Percentiles rank a stretch among this genome's conserved stretches.
phyloP scores from a whole-genome alignment of 2,888 invertebrate species.

The Scelioninae gen. 1 region DNA sequence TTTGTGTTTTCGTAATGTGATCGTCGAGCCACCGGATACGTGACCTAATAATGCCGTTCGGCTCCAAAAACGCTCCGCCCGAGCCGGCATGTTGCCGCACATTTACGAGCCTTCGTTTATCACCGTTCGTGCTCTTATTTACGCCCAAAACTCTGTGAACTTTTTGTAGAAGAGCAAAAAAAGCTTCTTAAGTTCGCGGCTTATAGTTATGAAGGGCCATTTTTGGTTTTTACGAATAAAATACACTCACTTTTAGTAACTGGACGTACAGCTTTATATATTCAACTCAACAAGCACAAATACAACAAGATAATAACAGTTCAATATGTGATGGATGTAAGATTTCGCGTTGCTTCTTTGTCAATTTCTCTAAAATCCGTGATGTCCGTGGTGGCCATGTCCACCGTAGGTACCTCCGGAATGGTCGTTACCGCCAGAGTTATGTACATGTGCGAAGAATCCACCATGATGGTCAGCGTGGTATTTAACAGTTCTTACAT shows the following conservation, averaged over 20 bases:
- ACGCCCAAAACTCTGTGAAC: not conserved
- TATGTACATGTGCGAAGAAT: conserved; percentile 82
- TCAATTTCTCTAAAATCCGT: not conserved
- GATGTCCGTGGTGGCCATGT: conserved; percentile 54
- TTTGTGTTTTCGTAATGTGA: conserved; percentile 74
- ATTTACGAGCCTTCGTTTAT: conserved; percentile 50
- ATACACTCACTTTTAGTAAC: conserved; percentile 22
- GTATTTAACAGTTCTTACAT: conserved; percentile 79
- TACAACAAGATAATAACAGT: conserved; percentile 47
- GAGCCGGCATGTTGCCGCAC: not conserved
- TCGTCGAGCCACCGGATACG: conserved; percentile 72
- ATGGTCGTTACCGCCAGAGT: conserved; percentile 80
- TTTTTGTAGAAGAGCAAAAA: not conserved
- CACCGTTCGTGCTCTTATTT: conserved; percentile 14
- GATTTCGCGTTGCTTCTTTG: no score
- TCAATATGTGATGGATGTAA: not conserved
- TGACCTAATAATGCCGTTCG: conserved; percentile 74
- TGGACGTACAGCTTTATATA: conserved; percentile 28
- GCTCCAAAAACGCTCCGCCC: conserved; percentile 31
- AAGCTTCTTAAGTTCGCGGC: not conserved
- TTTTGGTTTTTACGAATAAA: conserved; percentile 26
- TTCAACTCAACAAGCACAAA: conserved; percentile 40
- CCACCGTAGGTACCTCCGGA: conserved; percentile 80
- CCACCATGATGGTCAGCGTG: conserved; percentile 82
- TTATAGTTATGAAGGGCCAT: not conserved